Evolutionary conservation across 2,113 vertebrate species (phyloP), one percentile per base, ranked within the genome.

Genomic region (Ondatra zibethicus): DNA sequence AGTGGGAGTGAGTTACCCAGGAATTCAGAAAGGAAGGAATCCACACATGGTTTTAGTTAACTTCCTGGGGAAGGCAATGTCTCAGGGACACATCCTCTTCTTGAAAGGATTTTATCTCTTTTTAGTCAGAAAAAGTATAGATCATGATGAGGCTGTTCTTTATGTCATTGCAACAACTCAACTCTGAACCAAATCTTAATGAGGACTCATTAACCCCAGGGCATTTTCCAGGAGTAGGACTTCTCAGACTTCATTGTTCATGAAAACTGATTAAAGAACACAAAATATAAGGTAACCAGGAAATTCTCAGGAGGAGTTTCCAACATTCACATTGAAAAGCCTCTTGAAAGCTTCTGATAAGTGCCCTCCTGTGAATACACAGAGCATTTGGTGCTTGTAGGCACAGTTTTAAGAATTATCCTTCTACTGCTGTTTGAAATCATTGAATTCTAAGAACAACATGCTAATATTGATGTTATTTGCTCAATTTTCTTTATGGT

Each of bases 1-100:
- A 39, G 13, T 84, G 13, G 7, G n/a, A 85, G 16, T 42, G 25
- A 42, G 7, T 45, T 65, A 11, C 31, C 27, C 14, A 14, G 16
- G 88, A 88, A 65, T 31, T 50, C 21, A 86, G 84, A 68, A 94
- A 93, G 23, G 73, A 95, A 84, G 14, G 39, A 93, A 90, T 65
- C 9, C 5, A 45, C 33, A 21, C 29, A 21, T 4, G 33, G 21
- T 13, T 6, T 76, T 85, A 81, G 3, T 72, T 80, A 88, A 68
- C 25, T 9, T 92, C 29, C 25, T 82, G 27, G 5, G 33, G n/a
- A 96, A 86, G 27, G 25, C 2, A 77, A 25, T 11, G 45, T 25
- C 50, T 75, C 8, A 16, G 36, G 58, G 65, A 90, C 13, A 52
- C 3, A 92, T 17, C 3, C 12, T 6, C 0, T 70, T 36, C 14